These are phyloP conservation scores for Norana najaformis DNA, from an alignment of 2,888 invertebrate genomes.

Conservation along the genomic window DNA sequence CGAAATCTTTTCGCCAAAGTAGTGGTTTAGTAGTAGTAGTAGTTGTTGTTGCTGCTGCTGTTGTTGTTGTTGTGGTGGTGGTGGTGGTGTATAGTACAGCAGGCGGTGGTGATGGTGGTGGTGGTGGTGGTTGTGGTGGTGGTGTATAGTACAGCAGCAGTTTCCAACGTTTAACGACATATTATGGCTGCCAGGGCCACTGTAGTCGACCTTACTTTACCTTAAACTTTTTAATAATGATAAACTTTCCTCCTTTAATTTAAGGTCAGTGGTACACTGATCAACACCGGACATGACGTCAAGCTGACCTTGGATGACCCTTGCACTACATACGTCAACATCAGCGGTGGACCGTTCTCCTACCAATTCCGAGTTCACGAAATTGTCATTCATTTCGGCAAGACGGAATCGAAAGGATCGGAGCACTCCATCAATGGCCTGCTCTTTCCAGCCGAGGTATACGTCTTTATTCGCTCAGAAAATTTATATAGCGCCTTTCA, in stretches of 20 bases:
- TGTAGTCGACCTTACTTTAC: no score
- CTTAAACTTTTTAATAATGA: not conserved
- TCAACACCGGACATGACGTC: slow-evolving; percentile 92
- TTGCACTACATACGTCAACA: slow-evolving; percentile 77
- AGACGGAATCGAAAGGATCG: slow-evolving; percentile 89
- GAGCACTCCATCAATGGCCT: slow-evolving; percentile 95
- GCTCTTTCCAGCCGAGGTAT: slow-evolving; percentile 94
- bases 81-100: no score
- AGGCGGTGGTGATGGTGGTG: not conserved
- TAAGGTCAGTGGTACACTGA: slow-evolving; percentile 81
- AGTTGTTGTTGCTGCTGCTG: slow-evolving; percentile 14
- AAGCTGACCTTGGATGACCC: slow-evolving; percentile 79
- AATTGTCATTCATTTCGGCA: slow-evolving; percentile 72
- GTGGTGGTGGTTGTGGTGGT: not conserved
- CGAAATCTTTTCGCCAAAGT: no score
- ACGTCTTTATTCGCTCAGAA: not conserved
- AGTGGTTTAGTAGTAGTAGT: slow-evolving; percentile 19
- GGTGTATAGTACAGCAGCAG: no score
- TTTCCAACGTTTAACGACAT: no score
- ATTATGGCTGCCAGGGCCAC: no score
- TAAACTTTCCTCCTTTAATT: not conserved
- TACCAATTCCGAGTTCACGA: slow-evolving; percentile 94
- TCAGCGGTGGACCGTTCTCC: slow-evolving; percentile 92
- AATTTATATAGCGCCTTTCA: no score
- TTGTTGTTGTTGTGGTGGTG: slow-evolving; percentile 5